Percentiles rank a stretch among this genome's conserved stretches.
Conservation (phyloP, 2,797 vertebrate genomes). For the Kryptopterus vitreolus region DNA sequence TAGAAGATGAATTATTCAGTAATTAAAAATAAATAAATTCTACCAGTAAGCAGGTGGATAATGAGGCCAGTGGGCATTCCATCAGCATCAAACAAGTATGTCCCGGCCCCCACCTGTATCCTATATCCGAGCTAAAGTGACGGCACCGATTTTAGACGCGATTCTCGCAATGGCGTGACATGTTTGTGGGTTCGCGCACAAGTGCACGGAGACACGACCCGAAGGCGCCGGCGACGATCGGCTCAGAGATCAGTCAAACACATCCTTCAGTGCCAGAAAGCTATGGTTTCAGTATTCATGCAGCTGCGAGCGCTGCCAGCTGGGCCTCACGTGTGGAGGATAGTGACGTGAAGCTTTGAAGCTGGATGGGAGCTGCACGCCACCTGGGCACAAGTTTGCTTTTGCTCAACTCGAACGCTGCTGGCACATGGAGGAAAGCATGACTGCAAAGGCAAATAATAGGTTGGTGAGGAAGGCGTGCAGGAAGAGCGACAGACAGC, state of each 20-base stretch:
- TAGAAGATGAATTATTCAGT: background rate
- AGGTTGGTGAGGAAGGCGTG: constrained; percentile 60
- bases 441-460: constrained; percentile 16
- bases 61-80: constrained; percentile 12
- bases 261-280: constrained; percentile 47
- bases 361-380: constrained; percentile 45
- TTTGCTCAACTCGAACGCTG: constrained; percentile 43
- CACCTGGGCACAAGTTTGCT: constrained; percentile 53
- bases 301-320: constrained; percentile 52
- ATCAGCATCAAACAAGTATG: constrained; percentile 3
- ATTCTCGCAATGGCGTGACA: constrained; percentile 8
- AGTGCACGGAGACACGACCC: constrained; percentile 27
- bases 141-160: background rate
- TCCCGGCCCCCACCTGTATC: constrained; percentile 21
- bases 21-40: constrained; percentile 6
- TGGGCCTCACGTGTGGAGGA: constrained; percentile 40
- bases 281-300: constrained; percentile 47
- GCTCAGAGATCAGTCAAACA: constrained; percentile 42
- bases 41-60: constrained; percentile 4
- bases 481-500: constrained; percentile 56
- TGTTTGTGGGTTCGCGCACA: constrained; percentile 22
- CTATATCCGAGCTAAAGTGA: constrained; percentile 15
- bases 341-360: constrained; percentile 39
- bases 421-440: constrained; percentile 29
- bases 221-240: constrained; percentile 21